Conservation (phyloP, 2,888 invertebrate genomes). For the Scaptomyza reducta region DNA sequence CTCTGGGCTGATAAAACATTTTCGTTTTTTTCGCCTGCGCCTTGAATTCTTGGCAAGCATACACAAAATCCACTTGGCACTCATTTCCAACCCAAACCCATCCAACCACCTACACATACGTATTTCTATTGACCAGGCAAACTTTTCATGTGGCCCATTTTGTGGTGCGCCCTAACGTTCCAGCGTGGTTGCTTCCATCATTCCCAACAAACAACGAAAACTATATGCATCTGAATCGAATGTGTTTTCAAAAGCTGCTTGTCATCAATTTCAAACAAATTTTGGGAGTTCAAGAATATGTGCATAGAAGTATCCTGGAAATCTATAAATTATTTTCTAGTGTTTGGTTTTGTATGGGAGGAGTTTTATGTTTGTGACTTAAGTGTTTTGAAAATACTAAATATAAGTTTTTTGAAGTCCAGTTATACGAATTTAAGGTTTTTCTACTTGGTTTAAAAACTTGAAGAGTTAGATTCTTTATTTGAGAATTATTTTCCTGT, state of each 20-base stretch:
- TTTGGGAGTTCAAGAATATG: not conserved
- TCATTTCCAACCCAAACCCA: constrained; percentile 25
- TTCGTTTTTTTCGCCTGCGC: constrained; percentile 32
- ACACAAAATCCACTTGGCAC: constrained; percentile 58
- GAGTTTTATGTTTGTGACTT: too few species aligned
- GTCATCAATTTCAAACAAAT: constrained; percentile 47
- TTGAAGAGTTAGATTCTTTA: too few species aligned
- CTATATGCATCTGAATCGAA: constrained; percentile 22
- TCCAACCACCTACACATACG: constrained; percentile 4
- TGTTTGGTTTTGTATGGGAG: too few species aligned
- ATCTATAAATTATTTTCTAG: constrained; percentile 6
- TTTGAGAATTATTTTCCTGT: too few species aligned
- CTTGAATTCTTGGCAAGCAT: constrained; percentile 72
- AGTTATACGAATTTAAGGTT: too few species aligned
- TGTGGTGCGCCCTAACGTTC: constrained; percentile 52
- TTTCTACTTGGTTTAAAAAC: too few species aligned
- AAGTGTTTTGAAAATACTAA: too few species aligned
- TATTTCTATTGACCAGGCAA: constrained; percentile 50
- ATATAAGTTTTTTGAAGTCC: too few species aligned
- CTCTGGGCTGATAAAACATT: constrained; percentile 66
- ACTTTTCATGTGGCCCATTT: constrained; percentile 58
- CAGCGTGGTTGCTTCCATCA: constrained; percentile 55
- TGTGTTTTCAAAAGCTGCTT: constrained; percentile 43
- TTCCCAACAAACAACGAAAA: constrained; percentile 3
- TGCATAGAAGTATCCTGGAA: constrained; percentile 11